Evolutionary conservation across 1,140 invertebrate genomes (phyloP).

Genomic region (Pantala flavescens): DNA sequence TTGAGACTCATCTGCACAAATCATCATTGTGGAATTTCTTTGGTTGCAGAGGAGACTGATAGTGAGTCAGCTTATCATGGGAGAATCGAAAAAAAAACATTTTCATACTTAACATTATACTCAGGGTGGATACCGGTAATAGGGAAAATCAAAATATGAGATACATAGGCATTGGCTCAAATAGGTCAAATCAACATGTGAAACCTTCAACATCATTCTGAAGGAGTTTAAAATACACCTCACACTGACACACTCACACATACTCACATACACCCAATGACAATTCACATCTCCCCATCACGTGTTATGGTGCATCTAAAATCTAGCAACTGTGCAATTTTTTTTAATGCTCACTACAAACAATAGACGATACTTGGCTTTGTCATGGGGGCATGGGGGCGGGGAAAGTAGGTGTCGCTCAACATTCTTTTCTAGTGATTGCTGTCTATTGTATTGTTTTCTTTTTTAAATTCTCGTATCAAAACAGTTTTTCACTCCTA

Average conservation of each 20-base stretch:
- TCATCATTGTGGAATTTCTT: background rate
- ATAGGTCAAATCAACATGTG: background rate
- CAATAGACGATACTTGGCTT: background rate
- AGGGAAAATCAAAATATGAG: background rate
- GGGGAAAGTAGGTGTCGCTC: background rate
- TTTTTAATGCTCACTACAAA: conserved; percentile 4
- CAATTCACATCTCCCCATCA: background rate
- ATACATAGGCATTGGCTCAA: background rate
- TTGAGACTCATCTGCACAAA: background rate
- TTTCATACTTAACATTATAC: too few species aligned
- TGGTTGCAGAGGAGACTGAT: background rate
- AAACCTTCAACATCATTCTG: background rate
- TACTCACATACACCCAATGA: background rate
- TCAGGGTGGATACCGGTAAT: background rate
- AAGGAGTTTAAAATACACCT: background rate
- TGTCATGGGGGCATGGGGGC: background rate
- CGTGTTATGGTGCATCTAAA: background rate
- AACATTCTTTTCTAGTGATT: background rate
- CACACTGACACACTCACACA: background rate
- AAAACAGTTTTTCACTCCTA: conserved; percentile 7
- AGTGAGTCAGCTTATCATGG: background rate
- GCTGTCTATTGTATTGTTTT: background rate
- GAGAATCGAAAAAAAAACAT: too few species aligned
- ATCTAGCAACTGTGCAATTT: conserved; percentile 3
- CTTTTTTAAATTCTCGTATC: conserved; percentile 10